A percentile compares a stretch with the other conserved stretches of the same genome.
phyloP scores from a whole-genome alignment of 2,113 vertebrate genomes.

The Alosa alosa region DNA sequence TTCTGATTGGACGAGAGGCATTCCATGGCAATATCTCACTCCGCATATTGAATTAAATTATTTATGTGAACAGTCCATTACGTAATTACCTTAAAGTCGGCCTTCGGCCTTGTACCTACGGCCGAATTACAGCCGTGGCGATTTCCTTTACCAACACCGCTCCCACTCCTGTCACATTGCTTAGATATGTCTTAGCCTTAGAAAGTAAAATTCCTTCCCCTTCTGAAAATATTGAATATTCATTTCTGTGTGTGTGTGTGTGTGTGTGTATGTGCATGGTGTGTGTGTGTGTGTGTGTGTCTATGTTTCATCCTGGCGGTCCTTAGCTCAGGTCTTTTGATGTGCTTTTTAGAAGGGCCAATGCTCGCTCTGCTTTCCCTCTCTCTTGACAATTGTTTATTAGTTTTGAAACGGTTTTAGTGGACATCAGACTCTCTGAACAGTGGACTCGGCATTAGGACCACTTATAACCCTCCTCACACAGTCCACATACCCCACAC shows the following conservation, averaged over 20 bases:
- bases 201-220: too few species aligned
- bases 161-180: too few species aligned
- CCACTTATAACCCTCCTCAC: conserved; percentile 52
- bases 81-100: too few species aligned
- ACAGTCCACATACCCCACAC: conserved; percentile 10
- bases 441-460: conserved; percentile 55
- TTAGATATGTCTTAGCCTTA: neutral
- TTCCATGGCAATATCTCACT: too few species aligned
- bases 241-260: neutral
- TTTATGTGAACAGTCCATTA: too few species aligned
- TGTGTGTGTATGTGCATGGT: conserved; percentile 23
- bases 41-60: too few species aligned
- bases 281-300: conserved; percentile 41
- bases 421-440: conserved; percentile 82
- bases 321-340: conserved; percentile 78
- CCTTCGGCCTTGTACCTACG: too few species aligned
- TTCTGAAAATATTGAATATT: too few species aligned
- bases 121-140: too few species aligned
- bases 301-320: conserved; percentile 46
- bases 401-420: conserved; percentile 85
- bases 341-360: conserved; percentile 80
- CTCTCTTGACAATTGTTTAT: conserved; percentile 92
- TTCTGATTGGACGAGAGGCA: too few species aligned
- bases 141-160: too few species aligned
- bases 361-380: conserved; percentile 82